phyloP scores from a whole-genome alignment of 2,113 vertebrate genomes.

The Paracanthobrama guichenoti region DNA sequence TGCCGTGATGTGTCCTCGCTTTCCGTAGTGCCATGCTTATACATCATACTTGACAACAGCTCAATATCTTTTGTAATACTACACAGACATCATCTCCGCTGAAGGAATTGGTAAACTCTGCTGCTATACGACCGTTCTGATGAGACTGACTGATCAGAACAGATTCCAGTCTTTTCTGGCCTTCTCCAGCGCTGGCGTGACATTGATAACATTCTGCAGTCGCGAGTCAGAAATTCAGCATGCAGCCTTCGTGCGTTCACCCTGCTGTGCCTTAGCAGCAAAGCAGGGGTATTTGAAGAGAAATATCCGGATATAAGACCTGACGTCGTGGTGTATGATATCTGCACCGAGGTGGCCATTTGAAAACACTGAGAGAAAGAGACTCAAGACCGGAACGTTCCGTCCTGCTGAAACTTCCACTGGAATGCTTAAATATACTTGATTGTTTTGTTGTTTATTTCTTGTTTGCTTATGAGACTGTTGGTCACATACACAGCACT shows the following conservation, averaged over 20 bases:
- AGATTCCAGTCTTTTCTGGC: conserved; percentile 34
- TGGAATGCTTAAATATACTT: conserved; percentile 40
- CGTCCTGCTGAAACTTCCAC: conserved; percentile 53
- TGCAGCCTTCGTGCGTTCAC: conserved; percentile 20
- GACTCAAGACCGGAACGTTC: conserved; percentile 20
- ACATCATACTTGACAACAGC: conserved; percentile 26
- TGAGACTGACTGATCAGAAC: conserved; percentile 9
- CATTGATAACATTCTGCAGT: conserved; percentile 40
- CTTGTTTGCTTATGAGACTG: conserved; percentile 24
- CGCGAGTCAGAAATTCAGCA: conserved; percentile 5
- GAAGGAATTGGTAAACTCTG: conserved; percentile 47
- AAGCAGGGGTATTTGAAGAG: not conserved
- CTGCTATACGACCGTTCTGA: conserved; percentile 54
- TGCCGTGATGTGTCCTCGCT: conserved; percentile 55
- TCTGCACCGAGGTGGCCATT: not conserved
- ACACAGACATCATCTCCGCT: not conserved
- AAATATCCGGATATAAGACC: not conserved
- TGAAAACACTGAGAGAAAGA: conserved; percentile 6
- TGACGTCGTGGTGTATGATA: too few relatives aligned
- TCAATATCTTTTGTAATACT: not conserved
- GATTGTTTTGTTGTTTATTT: conserved; percentile 32
- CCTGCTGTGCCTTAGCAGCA: conserved; percentile 44
- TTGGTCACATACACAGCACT: conserved; percentile 47
- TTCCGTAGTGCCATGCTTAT: conserved; percentile 28
- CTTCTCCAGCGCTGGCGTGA: conserved; percentile 23